phyloP scores from a whole-genome alignment of 2,113 vertebrate species.

The Dicerorhinus sumatrensis region DNA sequence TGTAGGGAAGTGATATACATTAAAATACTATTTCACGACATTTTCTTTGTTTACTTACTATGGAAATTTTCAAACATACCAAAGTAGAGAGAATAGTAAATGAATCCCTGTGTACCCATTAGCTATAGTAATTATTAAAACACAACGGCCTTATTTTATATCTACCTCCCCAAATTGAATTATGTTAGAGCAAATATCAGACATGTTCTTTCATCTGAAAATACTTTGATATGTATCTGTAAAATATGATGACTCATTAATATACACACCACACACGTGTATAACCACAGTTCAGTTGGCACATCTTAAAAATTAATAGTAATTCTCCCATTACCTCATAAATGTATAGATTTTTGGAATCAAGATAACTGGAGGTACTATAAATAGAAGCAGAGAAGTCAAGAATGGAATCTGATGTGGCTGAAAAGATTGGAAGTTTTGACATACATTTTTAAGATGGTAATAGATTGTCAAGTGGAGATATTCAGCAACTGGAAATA shows the following conservation, averaged over 20 bases:
- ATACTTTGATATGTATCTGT: neutral
- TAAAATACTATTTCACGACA: neutral
- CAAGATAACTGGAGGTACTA: neutral
- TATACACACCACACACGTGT: neutral
- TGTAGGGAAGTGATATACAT: neutral
- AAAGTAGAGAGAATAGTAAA: neutral
- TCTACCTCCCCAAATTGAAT: neutral
- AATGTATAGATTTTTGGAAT: neutral
- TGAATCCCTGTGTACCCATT: neutral
- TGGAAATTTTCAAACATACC: neutral
- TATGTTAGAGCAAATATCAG: conserved; percentile 2
- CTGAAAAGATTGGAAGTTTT: too few relatives aligned
- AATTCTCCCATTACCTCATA: neutral
- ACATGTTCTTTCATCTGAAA: neutral
- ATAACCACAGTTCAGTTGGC: neutral
- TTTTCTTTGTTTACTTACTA: conserved; percentile 12
- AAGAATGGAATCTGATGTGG: too few relatives aligned
- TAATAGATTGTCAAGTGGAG: too few relatives aligned
- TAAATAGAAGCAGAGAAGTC: too few relatives aligned
- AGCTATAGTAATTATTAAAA: neutral
- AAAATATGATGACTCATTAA: neutral
- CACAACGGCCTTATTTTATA: neutral
- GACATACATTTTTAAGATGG: too few relatives aligned
- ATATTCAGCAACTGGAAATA: too few relatives aligned
- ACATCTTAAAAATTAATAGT: neutral